Evolutionary conservation across 2,888 invertebrate genomes (phyloP).

Genomic region (Cryptus armator): DNA sequence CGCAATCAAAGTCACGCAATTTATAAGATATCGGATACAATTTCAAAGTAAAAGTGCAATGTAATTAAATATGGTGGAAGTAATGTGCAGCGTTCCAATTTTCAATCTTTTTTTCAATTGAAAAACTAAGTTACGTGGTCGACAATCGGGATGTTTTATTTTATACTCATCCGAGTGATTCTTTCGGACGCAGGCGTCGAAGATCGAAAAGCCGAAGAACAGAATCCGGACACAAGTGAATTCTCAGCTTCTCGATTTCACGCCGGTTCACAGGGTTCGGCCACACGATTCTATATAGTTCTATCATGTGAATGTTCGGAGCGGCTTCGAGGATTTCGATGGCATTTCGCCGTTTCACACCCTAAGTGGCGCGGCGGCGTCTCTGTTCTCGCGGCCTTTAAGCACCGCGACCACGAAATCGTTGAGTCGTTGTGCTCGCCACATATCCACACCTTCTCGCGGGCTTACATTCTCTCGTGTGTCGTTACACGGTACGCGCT

Average conservation of each 20-base stretch:
- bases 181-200: neutral
- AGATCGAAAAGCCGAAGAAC: slow-evolving; percentile 76
- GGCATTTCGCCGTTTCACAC: slow-evolving; percentile 82
- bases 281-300: neutral
- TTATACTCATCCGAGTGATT: neutral
- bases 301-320: slow-evolving; percentile 2
- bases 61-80: too few relatives aligned
- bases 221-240: slow-evolving; percentile 77
- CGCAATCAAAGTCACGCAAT: too few relatives aligned
- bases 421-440: slow-evolving; percentile 61
- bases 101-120: too few relatives aligned
- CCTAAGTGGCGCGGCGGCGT: slow-evolving; percentile 80
- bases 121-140: too few relatives aligned
- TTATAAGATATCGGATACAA: too few relatives aligned
- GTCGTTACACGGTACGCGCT: slow-evolving; percentile 60
- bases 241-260: slow-evolving; percentile 53
- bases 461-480: slow-evolving; percentile 53
- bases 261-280: slow-evolving; percentile 5
- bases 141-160: neutral
- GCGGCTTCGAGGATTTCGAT: slow-evolving; percentile 72
- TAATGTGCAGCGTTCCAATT: too few relatives aligned
- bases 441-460: slow-evolving; percentile 49
- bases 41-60: too few relatives aligned
- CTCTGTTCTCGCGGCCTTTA: slow-evolving; percentile 73
- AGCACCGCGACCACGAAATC: slow-evolving; percentile 61